These are phyloP conservation scores for Rhingia campestris DNA, from an alignment of 2,888 invertebrate genomes.

Conservation along the genomic window DNA sequence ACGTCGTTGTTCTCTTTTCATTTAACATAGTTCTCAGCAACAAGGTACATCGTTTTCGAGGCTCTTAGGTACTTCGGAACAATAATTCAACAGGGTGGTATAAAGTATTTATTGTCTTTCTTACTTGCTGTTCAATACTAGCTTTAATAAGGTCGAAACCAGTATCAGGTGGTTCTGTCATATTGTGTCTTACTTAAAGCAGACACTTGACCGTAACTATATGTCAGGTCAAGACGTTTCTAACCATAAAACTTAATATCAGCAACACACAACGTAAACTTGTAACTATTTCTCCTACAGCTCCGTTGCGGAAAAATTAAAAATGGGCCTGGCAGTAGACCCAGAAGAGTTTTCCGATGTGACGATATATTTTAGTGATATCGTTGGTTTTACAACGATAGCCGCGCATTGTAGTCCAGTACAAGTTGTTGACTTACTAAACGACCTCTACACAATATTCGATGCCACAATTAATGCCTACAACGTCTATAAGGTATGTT, in stretches of 20 bases:
- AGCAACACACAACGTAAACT: too few species aligned
- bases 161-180: too few species aligned
- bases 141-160: too few species aligned
- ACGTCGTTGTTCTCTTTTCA: too few species aligned
- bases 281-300: conserved; percentile 82
- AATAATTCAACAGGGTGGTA: too few species aligned
- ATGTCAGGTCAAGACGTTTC: neutral
- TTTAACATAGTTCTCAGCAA: too few species aligned
- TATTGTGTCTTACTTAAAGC: neutral
- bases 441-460: conserved; percentile 96
- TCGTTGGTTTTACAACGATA: conserved; percentile 96
- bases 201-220: neutral
- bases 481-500: conserved; percentile 90
- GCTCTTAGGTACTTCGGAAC: too few species aligned
- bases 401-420: conserved; percentile 96
- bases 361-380: conserved; percentile 97
- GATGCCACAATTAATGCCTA: conserved; percentile 96
- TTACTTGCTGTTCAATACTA: too few species aligned
- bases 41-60: too few species aligned
- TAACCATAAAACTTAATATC: neutral
- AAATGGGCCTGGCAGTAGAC: conserved; percentile 94
- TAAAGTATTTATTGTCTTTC: too few species aligned
- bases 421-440: conserved; percentile 94
- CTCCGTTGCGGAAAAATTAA: conserved; percentile 95
- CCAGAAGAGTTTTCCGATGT: conserved; percentile 96